Conservation (phyloP, 2,888 invertebrate genomes). For the Tridacna crocea region DNA sequence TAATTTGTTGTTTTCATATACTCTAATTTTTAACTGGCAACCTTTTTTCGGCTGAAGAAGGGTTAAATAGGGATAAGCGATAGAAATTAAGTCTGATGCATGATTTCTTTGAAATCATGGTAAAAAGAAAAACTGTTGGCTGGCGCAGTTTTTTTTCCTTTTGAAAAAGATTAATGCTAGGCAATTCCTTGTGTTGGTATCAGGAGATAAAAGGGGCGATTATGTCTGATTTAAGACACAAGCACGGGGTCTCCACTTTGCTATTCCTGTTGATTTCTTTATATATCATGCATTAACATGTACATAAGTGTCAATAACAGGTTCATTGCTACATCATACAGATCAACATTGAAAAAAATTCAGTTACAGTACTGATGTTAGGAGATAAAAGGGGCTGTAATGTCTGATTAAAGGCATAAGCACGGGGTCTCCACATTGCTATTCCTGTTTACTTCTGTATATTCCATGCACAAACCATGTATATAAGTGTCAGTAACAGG, state of each 20-base stretch:
- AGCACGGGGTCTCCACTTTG: conserved; percentile 30
- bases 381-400: not conserved
- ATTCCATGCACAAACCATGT: conserved; percentile 8
- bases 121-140: too few species aligned
- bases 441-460: conserved; percentile 20
- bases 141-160: too few species aligned
- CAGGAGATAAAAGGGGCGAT: conserved; percentile 4
- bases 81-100: too few species aligned
- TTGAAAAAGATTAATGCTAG: too few species aligned
- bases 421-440: conserved; percentile 14
- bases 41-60: too few species aligned
- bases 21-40: too few species aligned
- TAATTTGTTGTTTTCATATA: too few species aligned
- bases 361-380: not conserved
- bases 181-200: not conserved
- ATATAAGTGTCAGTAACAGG: conserved; percentile 33
- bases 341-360: not conserved
- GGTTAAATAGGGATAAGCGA: too few species aligned
- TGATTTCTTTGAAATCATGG: too few species aligned
- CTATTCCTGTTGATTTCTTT: conserved; percentile 24
- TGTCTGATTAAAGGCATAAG: not conserved
- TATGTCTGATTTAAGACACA: conserved; percentile 10
- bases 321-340: too few species aligned
- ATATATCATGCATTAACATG: not conserved
- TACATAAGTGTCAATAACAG: conserved; percentile 32